A percentile compares a stretch with the other conserved stretches of the same genome.
Conservation (phyloP, 2,888 invertebrate genomes). For the Drosophila kokeensis region DNA sequence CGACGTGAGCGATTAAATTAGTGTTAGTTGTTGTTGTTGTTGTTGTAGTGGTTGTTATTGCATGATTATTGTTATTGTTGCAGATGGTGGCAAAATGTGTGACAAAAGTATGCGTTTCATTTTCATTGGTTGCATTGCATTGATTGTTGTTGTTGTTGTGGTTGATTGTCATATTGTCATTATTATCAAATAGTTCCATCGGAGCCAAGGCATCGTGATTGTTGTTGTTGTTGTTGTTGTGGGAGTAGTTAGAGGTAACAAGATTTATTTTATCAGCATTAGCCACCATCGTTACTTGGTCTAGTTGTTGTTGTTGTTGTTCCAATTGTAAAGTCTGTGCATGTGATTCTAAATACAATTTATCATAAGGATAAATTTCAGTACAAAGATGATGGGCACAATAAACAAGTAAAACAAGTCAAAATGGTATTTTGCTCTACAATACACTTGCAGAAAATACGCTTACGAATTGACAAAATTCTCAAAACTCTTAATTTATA, state of each 20-base stretch:
- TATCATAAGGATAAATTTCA: slow-evolving; percentile 82
- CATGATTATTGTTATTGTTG: slow-evolving; percentile 64
- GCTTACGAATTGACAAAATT: neutral
- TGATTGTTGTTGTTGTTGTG: slow-evolving; percentile 48
- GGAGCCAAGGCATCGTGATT: slow-evolving; percentile 52
- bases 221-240: slow-evolving; percentile 52
- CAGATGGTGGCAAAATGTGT: slow-evolving; percentile 67
- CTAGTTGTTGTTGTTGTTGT: slow-evolving; percentile 81
- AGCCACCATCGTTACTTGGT: slow-evolving; percentile 86
- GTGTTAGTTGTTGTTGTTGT: slow-evolving; percentile 63
- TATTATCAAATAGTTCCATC: slow-evolving; percentile 58
- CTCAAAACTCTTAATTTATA: neutral
- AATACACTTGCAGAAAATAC: slow-evolving; percentile 31
- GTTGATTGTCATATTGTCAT: slow-evolving; percentile 56
- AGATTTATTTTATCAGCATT: slow-evolving; percentile 85
- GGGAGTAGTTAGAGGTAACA: slow-evolving; percentile 85
- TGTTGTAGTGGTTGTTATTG: slow-evolving; percentile 55
- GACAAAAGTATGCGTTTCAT: slow-evolving; percentile 65
- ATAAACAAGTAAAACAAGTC: slow-evolving; percentile 52
- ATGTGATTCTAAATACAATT: slow-evolving; percentile 85
- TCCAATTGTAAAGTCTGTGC: slow-evolving; percentile 87
- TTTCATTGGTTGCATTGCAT: slow-evolving; percentile 38
- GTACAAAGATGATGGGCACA: slow-evolving; percentile 63
- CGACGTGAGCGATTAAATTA: slow-evolving; percentile 66
- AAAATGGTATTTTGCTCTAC: slow-evolving; percentile 14